These are phyloP conservation scores for Carcinoscorpius rotundicauda DNA, from an alignment of 1,140 invertebrate genomes.

Conservation along the genomic window DNA sequence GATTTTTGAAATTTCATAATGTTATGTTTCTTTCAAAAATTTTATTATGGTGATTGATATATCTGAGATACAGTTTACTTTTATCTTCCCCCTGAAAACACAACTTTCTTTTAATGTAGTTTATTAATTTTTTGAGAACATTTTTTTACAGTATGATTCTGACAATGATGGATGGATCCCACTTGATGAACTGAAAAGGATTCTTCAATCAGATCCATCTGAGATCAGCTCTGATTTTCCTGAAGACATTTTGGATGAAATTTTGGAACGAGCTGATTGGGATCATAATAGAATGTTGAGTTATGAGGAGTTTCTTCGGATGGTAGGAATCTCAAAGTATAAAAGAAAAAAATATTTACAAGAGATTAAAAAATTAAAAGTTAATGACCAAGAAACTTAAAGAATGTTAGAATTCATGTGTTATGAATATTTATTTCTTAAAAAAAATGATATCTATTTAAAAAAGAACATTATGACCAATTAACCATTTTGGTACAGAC, in stretches of 20 bases:
- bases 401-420: conserved; percentile 1
- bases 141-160: conserved; percentile 51
- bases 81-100: too few relatives aligned
- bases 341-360: background rate
- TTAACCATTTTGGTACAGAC: background rate
- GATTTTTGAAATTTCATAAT: too few relatives aligned
- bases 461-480: background rate
- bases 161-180: conserved; percentile 60
- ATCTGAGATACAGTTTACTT: too few relatives aligned
- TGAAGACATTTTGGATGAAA: conserved; percentile 50
- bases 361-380: conserved; percentile 6
- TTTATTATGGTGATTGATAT: too few relatives aligned
- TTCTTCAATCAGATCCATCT: conserved; percentile 48
- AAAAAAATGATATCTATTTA: background rate
- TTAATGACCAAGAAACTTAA: background rate
- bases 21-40: too few relatives aligned
- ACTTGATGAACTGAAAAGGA: conserved; percentile 49
- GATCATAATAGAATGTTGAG: conserved; percentile 58
- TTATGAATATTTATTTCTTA: conserved; percentile 1
- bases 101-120: too few relatives aligned
- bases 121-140: too few relatives aligned
- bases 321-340: conserved; percentile 40
- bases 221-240: conserved; percentile 51
- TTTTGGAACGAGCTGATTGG: conserved; percentile 53
- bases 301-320: conserved; percentile 62